Evolutionary conservation across 2,797 vertebrate genomes (phyloP).

Genomic region (Oryzias sinensis): DNA sequence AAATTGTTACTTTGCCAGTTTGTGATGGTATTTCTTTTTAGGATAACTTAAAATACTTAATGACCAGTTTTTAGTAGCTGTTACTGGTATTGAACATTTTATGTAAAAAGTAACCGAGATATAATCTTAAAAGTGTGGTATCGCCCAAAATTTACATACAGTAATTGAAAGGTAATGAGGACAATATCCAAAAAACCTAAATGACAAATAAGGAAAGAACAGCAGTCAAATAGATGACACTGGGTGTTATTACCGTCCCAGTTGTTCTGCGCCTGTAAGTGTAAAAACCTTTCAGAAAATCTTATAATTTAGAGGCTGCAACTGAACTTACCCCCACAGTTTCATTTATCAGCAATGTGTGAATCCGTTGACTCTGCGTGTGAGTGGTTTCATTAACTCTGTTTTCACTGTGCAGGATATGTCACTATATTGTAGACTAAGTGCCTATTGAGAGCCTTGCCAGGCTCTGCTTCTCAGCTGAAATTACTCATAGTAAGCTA

Average conservation of each 20-base stretch:
- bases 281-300: constrained; percentile 52
- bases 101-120: too few species aligned
- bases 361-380: constrained; percentile 40
- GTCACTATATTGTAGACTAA: constrained; percentile 47
- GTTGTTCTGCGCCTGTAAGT: constrained; percentile 35
- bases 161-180: not conserved
- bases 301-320: constrained; percentile 53
- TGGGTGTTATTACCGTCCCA: constrained; percentile 56
- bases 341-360: constrained; percentile 55
- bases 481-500: constrained; percentile 59
- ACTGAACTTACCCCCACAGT: constrained; percentile 56
- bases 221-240: constrained; percentile 27
- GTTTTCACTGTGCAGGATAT: constrained; percentile 49
- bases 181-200: not conserved
- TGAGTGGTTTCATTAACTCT: constrained; percentile 59
- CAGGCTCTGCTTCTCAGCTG: constrained; percentile 29
- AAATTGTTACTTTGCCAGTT: too few species aligned
- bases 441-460: constrained; percentile 59
- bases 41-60: too few species aligned
- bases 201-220: constrained; percentile 3
- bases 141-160: too few species aligned
- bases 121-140: too few species aligned
- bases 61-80: too few species aligned
- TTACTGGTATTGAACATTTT: too few species aligned
- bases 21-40: too few species aligned